Base-by-base conservation (phyloP, 2,113 vertebrate genomes). In the Scopus umbretta region DNA sequence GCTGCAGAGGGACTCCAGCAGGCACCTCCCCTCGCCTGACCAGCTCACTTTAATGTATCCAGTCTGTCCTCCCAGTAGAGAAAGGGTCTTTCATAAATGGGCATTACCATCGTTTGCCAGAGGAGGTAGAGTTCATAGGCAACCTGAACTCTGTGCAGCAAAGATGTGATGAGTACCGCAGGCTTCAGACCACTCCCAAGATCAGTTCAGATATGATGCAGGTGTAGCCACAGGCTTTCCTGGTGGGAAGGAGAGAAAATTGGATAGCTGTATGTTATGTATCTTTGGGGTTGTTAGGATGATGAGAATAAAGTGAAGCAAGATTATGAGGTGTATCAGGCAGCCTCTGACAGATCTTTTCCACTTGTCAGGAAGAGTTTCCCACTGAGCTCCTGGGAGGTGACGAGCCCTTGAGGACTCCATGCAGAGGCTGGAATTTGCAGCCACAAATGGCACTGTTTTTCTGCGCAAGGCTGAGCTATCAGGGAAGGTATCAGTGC, bases 401-500 rank as follows among this genome's bases (percentile, higher is more conserved):
- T 88, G 72, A 58, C 18, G 61, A 92, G 55, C 32, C 70, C 38
- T 66, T 62, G 29, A 90, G 59, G 55, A 83, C 18, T 88, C 62
- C 42, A 52, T 25, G 34, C 45, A 80, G 55, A 82, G 43, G n/a
- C 66, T 85, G 52, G 76, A 87, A 91, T 94, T 73, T 83, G 55
- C 63, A 86, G 22, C 53, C 66, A 87, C 53, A 45, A 87, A 88
- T 43, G n/a, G 59, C 52, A 61, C 62, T 62, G 50, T 26, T 85
- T 94, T 66, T 94, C 84, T 80, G 38, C 62, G 86, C 83, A 91
- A 91, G 34, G 20, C 86, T 89, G 76, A 88, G 36, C 74, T 95
- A 80, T 82, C 91, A 74, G 50, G 53, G 38, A 81, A 95, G 56
- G 78, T 95, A 96, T 97, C 93, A 38, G 56, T 26, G 74, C 78